Base-by-base conservation (phyloP, 2,113 vertebrate genomes). In the Tupaia tana region DNA sequence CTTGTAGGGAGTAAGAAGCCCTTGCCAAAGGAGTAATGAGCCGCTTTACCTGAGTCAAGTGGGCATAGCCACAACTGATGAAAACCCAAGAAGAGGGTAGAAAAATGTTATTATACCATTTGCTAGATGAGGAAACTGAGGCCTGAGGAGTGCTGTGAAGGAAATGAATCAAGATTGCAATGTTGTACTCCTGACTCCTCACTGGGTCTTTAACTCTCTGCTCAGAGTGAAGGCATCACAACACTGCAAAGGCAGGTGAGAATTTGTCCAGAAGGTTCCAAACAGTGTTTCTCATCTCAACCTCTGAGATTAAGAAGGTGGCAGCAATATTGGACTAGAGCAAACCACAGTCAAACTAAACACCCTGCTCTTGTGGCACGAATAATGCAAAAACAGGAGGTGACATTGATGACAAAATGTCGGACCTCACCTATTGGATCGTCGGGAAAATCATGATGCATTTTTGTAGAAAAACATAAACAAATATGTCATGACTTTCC, bases 351-450 rank as follows among this genome's bases (percentile, higher is more conserved):
- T 97, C 97, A 94, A 98, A 90, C 84, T 94, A 95, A 80, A 86
- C 92, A 91, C 96, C 91, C 87, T 86, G 94, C 94, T 96, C 97
- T 84, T 90, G 80, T 96, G 96, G 97, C 96, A 96, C 96, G 97
- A 97, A 98, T 97, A 94, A 97, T 96, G 97, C 97, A 97, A 97
- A 98, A 92, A 34, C 82, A 96, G 97, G 94, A 98, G 97, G 91
- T 96, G 97, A 98, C 98, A 98, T 97, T 97, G 98, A 98, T 96
- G 97, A 97, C 95, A 94, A 97, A 97, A 98, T 94, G 97, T 96
- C 12, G 87, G 96, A 95, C 96, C 98, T 98, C 97, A 86, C 95
- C 93, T 97, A 43, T 43, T 43, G 43, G 43, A 43, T 43, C 43
- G 43, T 43, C 43, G 43, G 43, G 43, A 43, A 43, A 43, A 43